Conservation (phyloP, 2,888 invertebrate genomes). For the Deilephila elpenor region DNA sequence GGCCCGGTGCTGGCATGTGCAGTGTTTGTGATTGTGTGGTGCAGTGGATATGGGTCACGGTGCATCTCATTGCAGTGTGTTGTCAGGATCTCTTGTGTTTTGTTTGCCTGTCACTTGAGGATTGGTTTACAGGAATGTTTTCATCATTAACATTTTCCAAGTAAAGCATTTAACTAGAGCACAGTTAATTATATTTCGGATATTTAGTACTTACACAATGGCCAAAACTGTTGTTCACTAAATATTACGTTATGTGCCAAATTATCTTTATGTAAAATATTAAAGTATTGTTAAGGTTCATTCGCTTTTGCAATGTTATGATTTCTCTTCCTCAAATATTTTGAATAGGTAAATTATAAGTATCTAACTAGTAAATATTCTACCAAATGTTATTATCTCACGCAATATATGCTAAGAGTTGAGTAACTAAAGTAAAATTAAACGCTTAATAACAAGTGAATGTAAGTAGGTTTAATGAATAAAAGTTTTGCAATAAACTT, state of each 20-base stretch:
- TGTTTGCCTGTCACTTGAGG: neutral
- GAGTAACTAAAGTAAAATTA: neutral
- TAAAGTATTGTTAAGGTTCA: neutral
- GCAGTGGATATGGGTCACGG: neutral
- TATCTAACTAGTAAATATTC: neutral
- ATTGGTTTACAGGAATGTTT: neutral
- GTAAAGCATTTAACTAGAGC: neutral
- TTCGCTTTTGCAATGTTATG: neutral
- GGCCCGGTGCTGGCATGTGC: conserved; percentile 16
- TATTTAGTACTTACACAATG: neutral
- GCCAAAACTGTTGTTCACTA: neutral
- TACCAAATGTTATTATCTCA: neutral
- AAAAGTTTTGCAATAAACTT: neutral
- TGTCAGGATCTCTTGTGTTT: neutral
- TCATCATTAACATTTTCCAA: neutral
- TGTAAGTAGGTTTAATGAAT: neutral
- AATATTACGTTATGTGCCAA: neutral
- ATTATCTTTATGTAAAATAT: neutral
- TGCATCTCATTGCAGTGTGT: neutral
- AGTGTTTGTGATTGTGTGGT: conserved; percentile 29
- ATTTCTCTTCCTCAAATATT: too few species aligned
- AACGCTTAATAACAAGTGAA: neutral
- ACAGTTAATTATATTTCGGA: neutral
- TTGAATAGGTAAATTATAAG: too few species aligned
- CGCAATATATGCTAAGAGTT: neutral